Evolutionary conservation across 35 echinoderm and acorn worm genomes (phyloP).

Genomic region (Apostichopus parvimensis): DNA sequence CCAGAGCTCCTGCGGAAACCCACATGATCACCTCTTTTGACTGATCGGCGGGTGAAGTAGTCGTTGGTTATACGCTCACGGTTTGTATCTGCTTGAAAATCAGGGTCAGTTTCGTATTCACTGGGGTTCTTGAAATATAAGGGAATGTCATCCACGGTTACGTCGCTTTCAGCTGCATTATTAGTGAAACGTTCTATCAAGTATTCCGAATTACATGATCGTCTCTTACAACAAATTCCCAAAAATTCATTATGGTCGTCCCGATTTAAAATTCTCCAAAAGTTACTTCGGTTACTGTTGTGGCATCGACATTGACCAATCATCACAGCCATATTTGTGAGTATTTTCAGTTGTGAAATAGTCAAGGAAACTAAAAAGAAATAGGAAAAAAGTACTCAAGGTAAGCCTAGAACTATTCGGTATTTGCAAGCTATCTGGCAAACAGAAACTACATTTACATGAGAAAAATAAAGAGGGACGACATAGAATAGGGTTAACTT

Average conservation of each 20-base stretch:
- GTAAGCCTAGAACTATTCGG: no score
- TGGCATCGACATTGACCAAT: neutral
- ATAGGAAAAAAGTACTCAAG: no score
- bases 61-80: neutral
- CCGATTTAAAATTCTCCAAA: no score
- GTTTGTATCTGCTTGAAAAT: neutral
- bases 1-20: neutral
- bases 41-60: neutral
- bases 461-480: no score
- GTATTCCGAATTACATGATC: neutral
- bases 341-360: neutral
- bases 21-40: neutral
- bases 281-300: no score
- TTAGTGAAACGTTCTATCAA: neutral
- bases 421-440: no score
- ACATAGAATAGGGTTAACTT: no score
- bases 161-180: neutral
- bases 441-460: no score
- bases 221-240: constrained; percentile 22
- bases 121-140: neutral
- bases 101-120: neutral
- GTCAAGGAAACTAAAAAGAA: no score
- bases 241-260: neutral
- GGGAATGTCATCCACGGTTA: neutral
- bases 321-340: neutral